Conservation (phyloP, 2,113 vertebrate species). For the Trogon melanurus region DNA sequence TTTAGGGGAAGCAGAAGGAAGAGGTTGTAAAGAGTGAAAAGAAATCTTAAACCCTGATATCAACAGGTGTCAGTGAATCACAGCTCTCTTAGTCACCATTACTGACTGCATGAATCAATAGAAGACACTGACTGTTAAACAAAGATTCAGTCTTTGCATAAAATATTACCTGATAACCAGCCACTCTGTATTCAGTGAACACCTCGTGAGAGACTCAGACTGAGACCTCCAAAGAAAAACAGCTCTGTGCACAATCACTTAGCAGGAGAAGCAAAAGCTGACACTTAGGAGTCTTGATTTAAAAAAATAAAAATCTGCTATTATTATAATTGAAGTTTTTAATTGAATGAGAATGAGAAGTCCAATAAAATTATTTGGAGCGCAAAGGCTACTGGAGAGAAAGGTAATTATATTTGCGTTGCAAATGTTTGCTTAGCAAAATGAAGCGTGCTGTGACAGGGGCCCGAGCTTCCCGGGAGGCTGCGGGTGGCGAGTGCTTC, state of each 20-base stretch:
- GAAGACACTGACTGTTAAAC: slow-evolving; percentile 28
- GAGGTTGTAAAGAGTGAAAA: not conserved
- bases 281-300: not conserved
- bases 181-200: not conserved
- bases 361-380: not conserved
- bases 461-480: not conserved
- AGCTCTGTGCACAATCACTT: not conserved
- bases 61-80: slow-evolving; percentile 52
- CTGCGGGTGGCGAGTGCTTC: not conserved
- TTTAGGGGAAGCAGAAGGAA: not conserved
- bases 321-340: not conserved
- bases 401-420: slow-evolving; percentile 10
- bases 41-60: not conserved
- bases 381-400: not conserved
- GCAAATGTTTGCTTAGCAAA: slow-evolving; percentile 35
- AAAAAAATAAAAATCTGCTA: not conserved
- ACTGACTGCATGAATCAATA: slow-evolving; percentile 34
- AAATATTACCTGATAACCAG: slow-evolving; percentile 30
- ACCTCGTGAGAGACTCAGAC: not conserved
- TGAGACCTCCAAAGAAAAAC: not conserved
- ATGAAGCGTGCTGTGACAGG: not conserved
- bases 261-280: not conserved
- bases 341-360: not conserved
- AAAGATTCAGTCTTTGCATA: not conserved
- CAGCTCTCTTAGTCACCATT: slow-evolving; percentile 35